Conservation (phyloP, 2,888 invertebrate genomes). For the Protophormia terraenovae region DNA sequence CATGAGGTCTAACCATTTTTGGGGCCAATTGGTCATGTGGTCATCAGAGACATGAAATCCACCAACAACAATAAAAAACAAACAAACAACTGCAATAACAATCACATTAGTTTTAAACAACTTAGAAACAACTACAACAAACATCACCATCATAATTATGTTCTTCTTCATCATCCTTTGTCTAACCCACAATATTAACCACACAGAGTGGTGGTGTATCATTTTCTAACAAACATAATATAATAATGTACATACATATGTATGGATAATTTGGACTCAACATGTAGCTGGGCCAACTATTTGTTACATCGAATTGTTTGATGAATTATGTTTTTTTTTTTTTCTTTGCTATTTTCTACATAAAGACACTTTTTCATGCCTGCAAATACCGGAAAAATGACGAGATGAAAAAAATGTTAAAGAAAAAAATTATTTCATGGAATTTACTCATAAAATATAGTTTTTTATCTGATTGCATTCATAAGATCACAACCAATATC, state of each 20-base stretch:
- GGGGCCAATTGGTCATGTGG: conserved; percentile 66
- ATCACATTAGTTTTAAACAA: conserved; percentile 54
- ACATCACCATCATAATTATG: background rate
- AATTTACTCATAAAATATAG: conserved; percentile 54
- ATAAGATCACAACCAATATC: conserved; percentile 36
- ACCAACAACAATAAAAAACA: conserved; percentile 36
- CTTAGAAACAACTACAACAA: conserved; percentile 28
- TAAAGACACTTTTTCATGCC: conserved; percentile 48
- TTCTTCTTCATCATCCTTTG: conserved; percentile 26
- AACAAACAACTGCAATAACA: conserved; percentile 29
- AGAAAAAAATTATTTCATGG: conserved; percentile 54
- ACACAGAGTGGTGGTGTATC: conserved; percentile 16
- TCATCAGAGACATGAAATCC: conserved; percentile 56
- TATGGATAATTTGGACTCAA: background rate
- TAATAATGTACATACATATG: background rate
- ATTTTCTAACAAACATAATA: background rate
- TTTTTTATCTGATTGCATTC: conserved; percentile 56
- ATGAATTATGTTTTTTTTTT: conserved; percentile 63
- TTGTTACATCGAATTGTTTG: conserved; percentile 46
- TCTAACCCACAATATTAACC: conserved; percentile 44
- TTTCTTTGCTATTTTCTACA: conserved; percentile 9
- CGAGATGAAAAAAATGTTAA: conserved; percentile 29
- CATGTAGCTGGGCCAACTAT: conserved; percentile 24
- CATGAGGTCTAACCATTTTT: conserved; percentile 53
- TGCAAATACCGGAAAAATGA: conserved; percentile 56